phyloP scores from a whole-genome alignment of 2,797 vertebrate species.

The Valencia hispanica region DNA sequence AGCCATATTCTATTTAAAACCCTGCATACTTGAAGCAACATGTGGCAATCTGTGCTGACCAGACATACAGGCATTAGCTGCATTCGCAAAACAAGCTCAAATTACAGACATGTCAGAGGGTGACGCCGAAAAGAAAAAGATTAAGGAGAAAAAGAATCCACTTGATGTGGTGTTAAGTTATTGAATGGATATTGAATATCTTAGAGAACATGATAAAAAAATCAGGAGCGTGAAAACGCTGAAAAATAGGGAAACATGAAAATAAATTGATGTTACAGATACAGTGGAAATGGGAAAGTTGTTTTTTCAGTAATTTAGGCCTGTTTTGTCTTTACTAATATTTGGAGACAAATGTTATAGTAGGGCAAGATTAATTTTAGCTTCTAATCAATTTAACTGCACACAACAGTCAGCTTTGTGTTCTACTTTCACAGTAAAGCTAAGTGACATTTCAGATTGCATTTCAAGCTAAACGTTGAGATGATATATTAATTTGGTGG shows the following conservation, averaged over 20 bases:
- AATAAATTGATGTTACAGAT: slow-evolving; percentile 13
- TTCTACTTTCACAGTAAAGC: background rate
- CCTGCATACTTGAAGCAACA: slow-evolving; percentile 19
- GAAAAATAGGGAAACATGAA: slow-evolving; percentile 34
- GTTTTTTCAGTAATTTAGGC: too few relatives aligned
- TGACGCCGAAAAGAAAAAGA: slow-evolving; percentile 30
- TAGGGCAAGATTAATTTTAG: background rate
- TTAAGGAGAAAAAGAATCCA: slow-evolving; percentile 29
- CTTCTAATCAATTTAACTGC: slow-evolving; percentile 9
- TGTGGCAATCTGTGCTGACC: slow-evolving; percentile 40
- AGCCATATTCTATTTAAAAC: background rate
- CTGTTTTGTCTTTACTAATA: too few relatives aligned
- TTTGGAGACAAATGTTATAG: too few relatives aligned
- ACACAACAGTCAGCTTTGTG: slow-evolving; percentile 17
- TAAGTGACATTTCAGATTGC: too few relatives aligned
- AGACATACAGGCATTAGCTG: slow-evolving; percentile 50
- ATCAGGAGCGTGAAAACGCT: slow-evolving; percentile 4
- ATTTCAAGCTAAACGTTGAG: background rate
- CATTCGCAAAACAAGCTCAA: slow-evolving; percentile 43
- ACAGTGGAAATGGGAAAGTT: background rate
- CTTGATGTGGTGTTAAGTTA: slow-evolving; percentile 35
- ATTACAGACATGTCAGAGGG: slow-evolving; percentile 38
- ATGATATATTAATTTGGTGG: background rate
- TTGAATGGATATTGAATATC: slow-evolving; percentile 38
- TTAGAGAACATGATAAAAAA: slow-evolving; percentile 35